Conservation (phyloP, 2,113 vertebrate species). For the Actenoides lindsayi region DNA sequence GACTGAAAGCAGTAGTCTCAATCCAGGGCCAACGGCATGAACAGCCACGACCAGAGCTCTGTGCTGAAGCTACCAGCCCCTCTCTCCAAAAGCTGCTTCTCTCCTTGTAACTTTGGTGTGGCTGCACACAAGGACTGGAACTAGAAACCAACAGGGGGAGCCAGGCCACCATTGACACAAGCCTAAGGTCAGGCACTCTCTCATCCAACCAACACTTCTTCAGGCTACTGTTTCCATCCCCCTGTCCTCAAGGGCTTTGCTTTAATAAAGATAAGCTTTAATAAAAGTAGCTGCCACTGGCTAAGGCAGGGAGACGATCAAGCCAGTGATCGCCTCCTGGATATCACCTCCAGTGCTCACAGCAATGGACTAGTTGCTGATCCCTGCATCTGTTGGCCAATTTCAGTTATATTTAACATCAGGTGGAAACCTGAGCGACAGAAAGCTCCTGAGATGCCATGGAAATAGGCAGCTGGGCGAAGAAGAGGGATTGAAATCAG, state of each 20-base stretch:
- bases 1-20: background rate
- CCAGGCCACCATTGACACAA: background rate
- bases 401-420: background rate
- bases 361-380: background rate
- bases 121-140: background rate
- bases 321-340: background rate
- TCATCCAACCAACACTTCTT: background rate
- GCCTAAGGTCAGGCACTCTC: accelerated
- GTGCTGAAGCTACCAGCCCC: background rate
- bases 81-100: background rate
- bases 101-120: background rate
- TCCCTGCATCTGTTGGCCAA: background rate
- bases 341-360: background rate
- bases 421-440: background rate
- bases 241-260: background rate
- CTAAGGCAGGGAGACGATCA: background rate
- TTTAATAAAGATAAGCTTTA: background rate
- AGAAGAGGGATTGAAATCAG: background rate
- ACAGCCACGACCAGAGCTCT: background rate
- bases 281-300: background rate
- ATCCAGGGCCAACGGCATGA: background rate
- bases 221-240: background rate
- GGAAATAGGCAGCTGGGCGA: background rate
- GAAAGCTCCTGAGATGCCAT: background rate
- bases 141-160: slow-evolving; percentile 23